Conservation (phyloP, 2,888 invertebrate species). For the Octodonta nipae region DNA sequence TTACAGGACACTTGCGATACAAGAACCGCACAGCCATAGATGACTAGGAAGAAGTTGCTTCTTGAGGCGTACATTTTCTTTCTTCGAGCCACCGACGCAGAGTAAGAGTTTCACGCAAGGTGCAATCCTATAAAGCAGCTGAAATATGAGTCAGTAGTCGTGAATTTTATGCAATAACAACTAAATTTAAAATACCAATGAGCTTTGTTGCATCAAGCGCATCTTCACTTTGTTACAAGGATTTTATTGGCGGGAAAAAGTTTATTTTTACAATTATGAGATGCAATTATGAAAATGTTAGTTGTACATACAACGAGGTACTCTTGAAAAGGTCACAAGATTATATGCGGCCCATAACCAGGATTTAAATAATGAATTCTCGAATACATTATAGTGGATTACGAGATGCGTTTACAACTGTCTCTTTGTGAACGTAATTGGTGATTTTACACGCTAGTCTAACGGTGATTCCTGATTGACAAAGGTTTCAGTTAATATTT, state of each 20-base stretch:
- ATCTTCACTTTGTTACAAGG: conserved; percentile 6
- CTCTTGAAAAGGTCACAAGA: conserved; percentile 13
- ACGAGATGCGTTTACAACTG: too few species aligned
- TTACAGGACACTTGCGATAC: conserved; percentile 5
- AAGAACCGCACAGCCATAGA: conserved; percentile 4
- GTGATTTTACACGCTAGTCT: too few species aligned
- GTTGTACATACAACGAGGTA: too few species aligned
- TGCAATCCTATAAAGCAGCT: conserved; percentile 12
- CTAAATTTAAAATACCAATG: conserved; percentile 5
- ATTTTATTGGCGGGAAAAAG: conserved; percentile 3
- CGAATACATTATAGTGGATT: too few species aligned
- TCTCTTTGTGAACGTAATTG: too few species aligned
- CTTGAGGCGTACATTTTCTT: conserved; percentile 9
- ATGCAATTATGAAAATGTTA: conserved; percentile 13
- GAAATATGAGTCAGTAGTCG: conserved; percentile 8
- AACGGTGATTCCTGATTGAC: too few species aligned
- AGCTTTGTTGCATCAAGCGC: conserved; percentile 7
- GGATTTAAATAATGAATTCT: too few species aligned
- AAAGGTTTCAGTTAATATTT: too few species aligned
- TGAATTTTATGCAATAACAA: conserved; percentile 6
- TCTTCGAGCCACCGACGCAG: not conserved
- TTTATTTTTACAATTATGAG: conserved; percentile 9
- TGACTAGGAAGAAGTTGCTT: conserved; percentile 6
- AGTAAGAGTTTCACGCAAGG: conserved; percentile 7
- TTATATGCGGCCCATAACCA: too few species aligned